Conservation (phyloP, 2,888 invertebrate species). For the Esperia sulphurella region DNA sequence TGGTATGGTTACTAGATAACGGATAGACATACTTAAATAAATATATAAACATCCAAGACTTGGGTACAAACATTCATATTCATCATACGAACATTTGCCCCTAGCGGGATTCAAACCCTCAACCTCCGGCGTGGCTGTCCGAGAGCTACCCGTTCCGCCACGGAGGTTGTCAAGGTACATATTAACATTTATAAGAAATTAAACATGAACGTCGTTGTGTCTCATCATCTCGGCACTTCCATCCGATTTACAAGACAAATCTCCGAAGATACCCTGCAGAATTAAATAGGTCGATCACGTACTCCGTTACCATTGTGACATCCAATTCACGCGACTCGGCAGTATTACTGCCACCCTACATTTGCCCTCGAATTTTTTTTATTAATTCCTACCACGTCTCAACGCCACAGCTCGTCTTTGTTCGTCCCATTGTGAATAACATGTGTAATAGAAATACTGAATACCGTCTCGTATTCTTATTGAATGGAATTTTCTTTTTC, state of each 20-base stretch:
- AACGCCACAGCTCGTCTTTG: constrained; percentile 42
- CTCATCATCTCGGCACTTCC: constrained; percentile 26
- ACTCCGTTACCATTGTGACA: constrained; percentile 58
- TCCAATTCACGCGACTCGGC: constrained; percentile 51
- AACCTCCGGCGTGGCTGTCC: too few relatives aligned
- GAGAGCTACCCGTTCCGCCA: too few relatives aligned
- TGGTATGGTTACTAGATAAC: too few relatives aligned
- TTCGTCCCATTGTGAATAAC: constrained; percentile 65
- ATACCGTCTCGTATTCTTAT: constrained; percentile 36
- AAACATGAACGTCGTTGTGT: not conserved
- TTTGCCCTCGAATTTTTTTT: constrained; percentile 51
- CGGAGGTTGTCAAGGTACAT: too few relatives aligned
- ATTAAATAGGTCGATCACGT: constrained; percentile 63
- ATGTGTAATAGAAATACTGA: constrained; percentile 55
- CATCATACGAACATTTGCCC: too few relatives aligned
- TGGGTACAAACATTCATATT: too few relatives aligned
- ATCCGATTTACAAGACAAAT: constrained; percentile 47
- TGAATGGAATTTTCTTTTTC: constrained; percentile 49
- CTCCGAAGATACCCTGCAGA: constrained; percentile 32
- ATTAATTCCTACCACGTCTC: constrained; percentile 70
- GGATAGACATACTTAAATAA: too few relatives aligned
- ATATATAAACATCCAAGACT: too few relatives aligned
- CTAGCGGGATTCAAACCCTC: too few relatives aligned
- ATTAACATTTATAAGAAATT: too few relatives aligned
- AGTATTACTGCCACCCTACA: constrained; percentile 54